Evolutionary conservation across 2,113 vertebrate species (phyloP).

Genomic region (Cinclus cinclus): DNA sequence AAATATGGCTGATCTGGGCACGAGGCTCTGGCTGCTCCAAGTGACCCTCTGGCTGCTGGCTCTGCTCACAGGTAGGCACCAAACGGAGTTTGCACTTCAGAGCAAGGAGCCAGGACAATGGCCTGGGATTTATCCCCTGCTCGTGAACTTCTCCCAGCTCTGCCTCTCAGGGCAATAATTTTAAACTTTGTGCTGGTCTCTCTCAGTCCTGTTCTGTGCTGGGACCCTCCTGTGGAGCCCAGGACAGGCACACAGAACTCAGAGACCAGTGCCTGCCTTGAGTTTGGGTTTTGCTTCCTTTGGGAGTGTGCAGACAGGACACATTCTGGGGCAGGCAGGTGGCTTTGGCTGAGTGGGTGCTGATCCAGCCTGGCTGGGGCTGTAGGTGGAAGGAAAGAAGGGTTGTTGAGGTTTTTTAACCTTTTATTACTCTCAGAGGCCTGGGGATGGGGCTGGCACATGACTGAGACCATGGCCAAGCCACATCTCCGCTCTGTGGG

Average conservation of each 20-base stretch:
- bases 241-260: neutral
- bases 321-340: rapidly evolving
- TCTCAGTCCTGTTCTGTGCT: neutral
- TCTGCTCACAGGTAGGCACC: conserved; percentile 33
- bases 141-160: rapidly evolving
- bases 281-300: neutral
- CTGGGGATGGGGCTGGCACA: neutral
- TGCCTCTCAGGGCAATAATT: rapidly evolving
- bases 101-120: neutral
- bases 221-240: rapidly evolving
- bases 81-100: rapidly evolving
- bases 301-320: too few species aligned
- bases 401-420: neutral
- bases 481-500: neutral
- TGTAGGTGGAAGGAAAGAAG: neutral
- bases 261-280: rapidly evolving
- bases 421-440: neutral
- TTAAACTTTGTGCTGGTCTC: rapidly evolving
- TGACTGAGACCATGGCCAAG: rapidly evolving
- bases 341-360: rapidly evolving
- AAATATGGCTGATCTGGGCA: neutral
- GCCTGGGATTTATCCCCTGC: rapidly evolving
- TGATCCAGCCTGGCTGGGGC: neutral
- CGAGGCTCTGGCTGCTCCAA: neutral
- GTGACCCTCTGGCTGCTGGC: neutral